These are phyloP conservation scores for Drosophila seguyi DNA, from an alignment of 1,140 invertebrate genomes.

Conservation along the genomic window DNA sequence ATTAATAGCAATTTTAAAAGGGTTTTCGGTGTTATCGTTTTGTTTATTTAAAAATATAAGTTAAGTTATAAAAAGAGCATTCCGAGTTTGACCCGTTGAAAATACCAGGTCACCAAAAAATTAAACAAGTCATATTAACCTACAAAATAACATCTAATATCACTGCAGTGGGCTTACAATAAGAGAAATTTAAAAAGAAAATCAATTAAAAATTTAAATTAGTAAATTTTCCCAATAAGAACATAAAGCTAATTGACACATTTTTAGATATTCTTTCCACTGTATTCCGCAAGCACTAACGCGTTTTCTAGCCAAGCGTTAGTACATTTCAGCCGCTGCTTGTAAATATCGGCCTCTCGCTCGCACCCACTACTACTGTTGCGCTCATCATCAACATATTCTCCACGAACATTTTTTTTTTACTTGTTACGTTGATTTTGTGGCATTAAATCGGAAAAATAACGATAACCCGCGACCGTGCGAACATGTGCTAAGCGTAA, in stretches of 20 bases:
- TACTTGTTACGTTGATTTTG: constrained; percentile 57
- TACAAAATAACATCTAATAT: background rate
- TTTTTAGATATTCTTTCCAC: background rate
- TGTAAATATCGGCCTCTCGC: constrained; percentile 64
- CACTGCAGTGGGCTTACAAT: no score
- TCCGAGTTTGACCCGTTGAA: background rate
- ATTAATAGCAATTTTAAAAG: no score
- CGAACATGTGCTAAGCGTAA: constrained; percentile 46
- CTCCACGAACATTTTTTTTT: constrained; percentile 71
- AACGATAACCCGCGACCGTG: constrained; percentile 22
- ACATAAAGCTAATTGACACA: background rate
- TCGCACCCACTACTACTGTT: constrained; percentile 73
- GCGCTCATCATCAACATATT: constrained; percentile 76
- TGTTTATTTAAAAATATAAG: background rate
- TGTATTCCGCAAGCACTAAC: constrained; percentile 3
- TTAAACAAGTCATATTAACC: background rate
- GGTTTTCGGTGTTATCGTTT: background rate
- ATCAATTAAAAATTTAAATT: background rate
- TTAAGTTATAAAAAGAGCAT: background rate
- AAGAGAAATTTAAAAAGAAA: background rate
- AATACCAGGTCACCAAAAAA: background rate
- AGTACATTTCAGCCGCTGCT: constrained; percentile 31
- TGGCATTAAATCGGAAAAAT: constrained; percentile 42
- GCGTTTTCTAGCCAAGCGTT: constrained; percentile 17
- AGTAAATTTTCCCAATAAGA: background rate